Percentiles rank a stretch among this genome's conserved stretches.
These are phyloP conservation scores for Delichon dasypus DNA, from an alignment of 2,797 vertebrate species.

Conservation along the genomic window DNA sequence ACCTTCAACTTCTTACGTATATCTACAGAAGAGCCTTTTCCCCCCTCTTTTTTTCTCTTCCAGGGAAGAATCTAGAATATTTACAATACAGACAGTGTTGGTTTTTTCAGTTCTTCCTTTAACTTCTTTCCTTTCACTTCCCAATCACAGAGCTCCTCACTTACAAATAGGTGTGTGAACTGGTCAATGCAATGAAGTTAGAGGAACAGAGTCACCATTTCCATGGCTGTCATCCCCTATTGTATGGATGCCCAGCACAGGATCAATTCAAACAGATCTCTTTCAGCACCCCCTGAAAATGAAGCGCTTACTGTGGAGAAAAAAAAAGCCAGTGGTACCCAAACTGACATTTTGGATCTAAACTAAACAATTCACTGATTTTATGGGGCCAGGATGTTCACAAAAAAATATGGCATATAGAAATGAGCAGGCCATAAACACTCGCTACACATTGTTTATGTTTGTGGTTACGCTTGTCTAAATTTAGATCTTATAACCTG, in stretches of 20 bases:
- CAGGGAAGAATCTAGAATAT: neutral
- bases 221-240: neutral
- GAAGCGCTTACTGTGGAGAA: neutral
- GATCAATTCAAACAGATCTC: neutral
- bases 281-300: neutral
- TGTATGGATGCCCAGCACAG: neutral
- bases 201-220: neutral
- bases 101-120: neutral
- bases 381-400: neutral
- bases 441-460: neutral
- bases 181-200: neutral
- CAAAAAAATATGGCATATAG: neutral
- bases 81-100: neutral
- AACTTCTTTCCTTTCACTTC: neutral
- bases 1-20: neutral
- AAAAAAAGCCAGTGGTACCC: neutral
- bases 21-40: neutral
- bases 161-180: accelerated
- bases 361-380: neutral
- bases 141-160: accelerated
- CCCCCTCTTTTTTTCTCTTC: neutral
- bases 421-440: neutral
- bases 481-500: neutral
- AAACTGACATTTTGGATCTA: neutral
- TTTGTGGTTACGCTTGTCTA: neutral